Evolutionary conservation across 2,797 vertebrate species (phyloP).

Genomic region (Lemur catta): DNA sequence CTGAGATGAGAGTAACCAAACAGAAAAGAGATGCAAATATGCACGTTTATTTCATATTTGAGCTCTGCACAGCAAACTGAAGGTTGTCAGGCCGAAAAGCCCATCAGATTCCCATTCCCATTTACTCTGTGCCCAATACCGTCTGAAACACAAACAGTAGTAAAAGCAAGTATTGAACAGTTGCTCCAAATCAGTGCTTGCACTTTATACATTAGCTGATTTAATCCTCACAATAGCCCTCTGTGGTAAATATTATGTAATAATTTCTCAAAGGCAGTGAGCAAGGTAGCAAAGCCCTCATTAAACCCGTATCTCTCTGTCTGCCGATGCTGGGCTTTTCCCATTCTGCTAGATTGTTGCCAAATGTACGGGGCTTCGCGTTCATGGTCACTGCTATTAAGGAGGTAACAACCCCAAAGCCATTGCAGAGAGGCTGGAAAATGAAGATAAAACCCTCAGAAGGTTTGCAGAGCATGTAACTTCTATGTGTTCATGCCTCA

Average conservation of each 20-base stretch:
- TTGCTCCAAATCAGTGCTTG: neutral
- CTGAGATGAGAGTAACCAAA: neutral
- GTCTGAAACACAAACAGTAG: neutral
- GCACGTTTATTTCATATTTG: neutral
- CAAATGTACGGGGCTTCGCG: rapidly evolving
- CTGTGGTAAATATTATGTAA: neutral
- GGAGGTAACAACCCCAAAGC: neutral
- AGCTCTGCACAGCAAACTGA: neutral
- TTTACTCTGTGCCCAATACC: neutral
- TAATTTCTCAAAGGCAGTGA: neutral
- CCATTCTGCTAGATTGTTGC: too few species aligned
- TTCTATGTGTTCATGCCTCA: rapidly evolving
- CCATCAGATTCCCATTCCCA: neutral
- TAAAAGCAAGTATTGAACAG: neutral
- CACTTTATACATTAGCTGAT: neutral
- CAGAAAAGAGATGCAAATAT: neutral
- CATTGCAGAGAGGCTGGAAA: neutral
- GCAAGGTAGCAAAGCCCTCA: neutral
- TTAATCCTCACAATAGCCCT: neutral
- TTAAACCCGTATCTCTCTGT: neutral
- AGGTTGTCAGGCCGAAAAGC: neutral
- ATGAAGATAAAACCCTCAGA: neutral
- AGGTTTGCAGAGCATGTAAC: neutral
- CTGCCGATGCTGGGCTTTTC: too few species aligned
- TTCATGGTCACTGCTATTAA: neutral